phyloP scores from a whole-genome alignment of 2,113 vertebrate species.

The Alligator sinensis region DNA sequence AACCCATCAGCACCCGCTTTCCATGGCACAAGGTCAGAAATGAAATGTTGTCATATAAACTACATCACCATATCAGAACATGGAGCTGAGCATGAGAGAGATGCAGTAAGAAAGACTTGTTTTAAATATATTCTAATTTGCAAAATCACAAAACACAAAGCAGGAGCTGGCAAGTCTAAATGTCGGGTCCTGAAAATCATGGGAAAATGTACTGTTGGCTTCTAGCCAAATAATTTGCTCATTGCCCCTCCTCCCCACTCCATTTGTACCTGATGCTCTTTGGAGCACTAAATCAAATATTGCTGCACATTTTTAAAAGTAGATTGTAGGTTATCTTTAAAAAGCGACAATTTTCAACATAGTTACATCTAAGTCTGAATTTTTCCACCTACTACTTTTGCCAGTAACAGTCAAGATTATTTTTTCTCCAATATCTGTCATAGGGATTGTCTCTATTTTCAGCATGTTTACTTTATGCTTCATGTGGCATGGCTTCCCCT shows the following conservation, averaged over 20 bases:
- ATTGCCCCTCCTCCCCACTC: neutral
- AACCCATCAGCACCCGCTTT: neutral
- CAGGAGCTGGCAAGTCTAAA: neutral
- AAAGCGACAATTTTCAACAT: neutral
- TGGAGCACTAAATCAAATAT: neutral
- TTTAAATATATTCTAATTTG: neutral
- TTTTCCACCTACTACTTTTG: neutral
- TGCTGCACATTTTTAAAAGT: neutral
- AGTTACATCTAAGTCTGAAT: neutral
- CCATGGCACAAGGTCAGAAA: rapidly evolving
- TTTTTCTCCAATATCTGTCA: neutral
- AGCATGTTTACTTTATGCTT: conserved; percentile 5
- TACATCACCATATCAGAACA: rapidly evolving
- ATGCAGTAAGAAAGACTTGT: neutral
- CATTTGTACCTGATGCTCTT: neutral
- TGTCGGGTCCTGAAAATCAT: neutral
- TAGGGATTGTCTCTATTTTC: neutral
- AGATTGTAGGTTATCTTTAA: neutral
- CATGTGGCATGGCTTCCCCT: neutral
- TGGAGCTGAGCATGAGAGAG: neutral
- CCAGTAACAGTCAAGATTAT: neutral
- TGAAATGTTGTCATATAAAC: rapidly evolving
- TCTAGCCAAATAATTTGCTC: neutral
- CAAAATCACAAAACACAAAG: neutral
- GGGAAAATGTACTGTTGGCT: neutral